phyloP scores from a whole-genome alignment of 2,797 vertebrate genomes.

The Poecilia gillii region DNA sequence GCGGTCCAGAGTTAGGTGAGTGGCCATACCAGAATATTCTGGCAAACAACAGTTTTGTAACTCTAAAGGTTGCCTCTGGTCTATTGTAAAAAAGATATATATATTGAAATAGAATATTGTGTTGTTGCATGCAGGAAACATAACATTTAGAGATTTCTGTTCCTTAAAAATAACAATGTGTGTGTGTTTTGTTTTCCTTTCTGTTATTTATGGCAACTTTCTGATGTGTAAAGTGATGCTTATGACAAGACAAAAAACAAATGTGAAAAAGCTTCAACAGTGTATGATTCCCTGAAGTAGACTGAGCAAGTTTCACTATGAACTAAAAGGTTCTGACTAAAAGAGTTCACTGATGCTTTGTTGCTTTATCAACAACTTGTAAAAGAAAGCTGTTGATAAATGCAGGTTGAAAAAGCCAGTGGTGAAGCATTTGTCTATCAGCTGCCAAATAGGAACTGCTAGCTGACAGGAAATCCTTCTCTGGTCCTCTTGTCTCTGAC shows the following conservation, averaged over 20 bases:
- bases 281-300: slow-evolving; percentile 68
- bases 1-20: slow-evolving; percentile 30
- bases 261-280: slow-evolving; percentile 59
- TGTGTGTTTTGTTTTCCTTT: not conserved
- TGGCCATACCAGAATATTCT: slow-evolving; percentile 37
- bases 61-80: slow-evolving; percentile 33
- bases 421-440: slow-evolving; percentile 22
- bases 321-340: slow-evolving; percentile 39
- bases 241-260: slow-evolving; percentile 68
- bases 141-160: slow-evolving; percentile 36
- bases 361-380: slow-evolving; percentile 4
- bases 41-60: slow-evolving; percentile 28
- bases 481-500: slow-evolving; percentile 72
- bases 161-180: slow-evolving; percentile 14
- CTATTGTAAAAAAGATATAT: slow-evolving; percentile 7
- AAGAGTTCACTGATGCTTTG: slow-evolving; percentile 43
- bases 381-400: slow-evolving; percentile 32
- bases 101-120: slow-evolving; percentile 36
- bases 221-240: slow-evolving; percentile 48
- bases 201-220: slow-evolving; percentile 30
- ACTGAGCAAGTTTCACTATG: slow-evolving; percentile 36
- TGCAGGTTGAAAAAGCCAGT: slow-evolving; percentile 37
- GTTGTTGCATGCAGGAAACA: slow-evolving; percentile 26
- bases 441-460: slow-evolving; percentile 51
- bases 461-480: slow-evolving; percentile 71